Conservation (phyloP, 2,113 vertebrate genomes). For the Anguilla rostrata region DNA sequence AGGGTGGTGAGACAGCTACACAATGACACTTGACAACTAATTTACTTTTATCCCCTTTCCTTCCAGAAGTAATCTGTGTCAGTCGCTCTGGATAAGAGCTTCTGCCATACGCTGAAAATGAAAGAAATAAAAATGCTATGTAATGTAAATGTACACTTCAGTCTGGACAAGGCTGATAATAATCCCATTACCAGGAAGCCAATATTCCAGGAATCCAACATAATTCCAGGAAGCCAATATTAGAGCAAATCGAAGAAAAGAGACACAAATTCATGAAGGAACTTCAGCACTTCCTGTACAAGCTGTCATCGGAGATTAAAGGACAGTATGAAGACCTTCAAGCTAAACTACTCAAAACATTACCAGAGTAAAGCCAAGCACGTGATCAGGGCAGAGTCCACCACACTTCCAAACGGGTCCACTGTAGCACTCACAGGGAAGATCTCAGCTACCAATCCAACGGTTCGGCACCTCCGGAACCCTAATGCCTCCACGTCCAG, state of each 20-base stretch:
- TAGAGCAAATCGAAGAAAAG: too few species aligned
- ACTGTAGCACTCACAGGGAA: neutral
- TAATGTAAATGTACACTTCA: too few species aligned
- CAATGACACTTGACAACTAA: neutral
- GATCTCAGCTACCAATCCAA: neutral
- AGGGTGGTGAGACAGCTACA: neutral
- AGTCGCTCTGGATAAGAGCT: too few species aligned
- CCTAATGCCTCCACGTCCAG: neutral
- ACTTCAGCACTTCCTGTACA: neutral
- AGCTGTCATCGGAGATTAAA: neutral
- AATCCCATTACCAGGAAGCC: neutral
- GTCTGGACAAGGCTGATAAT: neutral
- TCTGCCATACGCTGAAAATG: too few species aligned
- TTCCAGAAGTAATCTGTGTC: too few species aligned
- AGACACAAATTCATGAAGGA: neutral
- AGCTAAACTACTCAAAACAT: neutral
- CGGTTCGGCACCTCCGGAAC: neutral
- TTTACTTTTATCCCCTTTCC: neutral
- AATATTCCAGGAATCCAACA: neutral
- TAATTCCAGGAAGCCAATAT: neutral
- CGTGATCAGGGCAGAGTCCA: neutral
- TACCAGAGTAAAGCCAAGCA: too few species aligned
- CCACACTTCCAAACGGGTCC: neutral
- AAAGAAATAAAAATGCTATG: too few species aligned
- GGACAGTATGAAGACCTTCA: neutral